Base-by-base conservation (phyloP, 2,797 vertebrate species). In the Pangasius larnaudii region DNA sequence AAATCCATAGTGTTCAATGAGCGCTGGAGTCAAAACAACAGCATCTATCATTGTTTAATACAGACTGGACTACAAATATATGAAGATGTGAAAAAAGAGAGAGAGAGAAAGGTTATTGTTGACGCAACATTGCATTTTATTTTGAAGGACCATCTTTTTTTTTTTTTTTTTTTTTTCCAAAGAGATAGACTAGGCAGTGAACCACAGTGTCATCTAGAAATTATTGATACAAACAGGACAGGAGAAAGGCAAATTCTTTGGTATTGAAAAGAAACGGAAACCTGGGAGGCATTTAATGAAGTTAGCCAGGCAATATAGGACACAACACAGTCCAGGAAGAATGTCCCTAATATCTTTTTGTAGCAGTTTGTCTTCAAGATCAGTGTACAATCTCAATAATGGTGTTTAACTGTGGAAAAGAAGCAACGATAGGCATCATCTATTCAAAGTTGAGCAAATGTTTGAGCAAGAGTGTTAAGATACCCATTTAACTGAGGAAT, bases 171-270 rank as follows among this genome's bases (percentile, higher is more conserved):
- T 77, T 56, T 56, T 8, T 1, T 0, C 0, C 7, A 30, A 36
- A 65, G 56, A 85, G 56, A 80, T 33, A 65, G 33, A 27, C 49
- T 69, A 86, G 81, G 85, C 82, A 86, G 84, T 81, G 85, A 84
- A 84, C 83, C 85, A 87, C 85, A 89, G 88, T 89, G 88, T 84
- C 58, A 39, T 71, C 61, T 84, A 75, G 33, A 84, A 87, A 79
- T 19, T 22, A 86, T 16, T 46, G 33, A 78, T 63, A 88, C 77
- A 82, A 84, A 85, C 65, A 36, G 0, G 16, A 85, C 30, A 63
- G 49, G 27, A 63, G 72, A 86, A 67, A 63, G 58, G n/a, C 13
- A 72, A 33, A 75, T 49, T 91, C 91, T 91, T 91, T 91, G 91
- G 91, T 84, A 83, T 88, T 86, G 53, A 71, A 91, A 89, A 87